Conservation (phyloP, 2,797 vertebrate genomes). For the Notamacropus eugenii region DNA sequence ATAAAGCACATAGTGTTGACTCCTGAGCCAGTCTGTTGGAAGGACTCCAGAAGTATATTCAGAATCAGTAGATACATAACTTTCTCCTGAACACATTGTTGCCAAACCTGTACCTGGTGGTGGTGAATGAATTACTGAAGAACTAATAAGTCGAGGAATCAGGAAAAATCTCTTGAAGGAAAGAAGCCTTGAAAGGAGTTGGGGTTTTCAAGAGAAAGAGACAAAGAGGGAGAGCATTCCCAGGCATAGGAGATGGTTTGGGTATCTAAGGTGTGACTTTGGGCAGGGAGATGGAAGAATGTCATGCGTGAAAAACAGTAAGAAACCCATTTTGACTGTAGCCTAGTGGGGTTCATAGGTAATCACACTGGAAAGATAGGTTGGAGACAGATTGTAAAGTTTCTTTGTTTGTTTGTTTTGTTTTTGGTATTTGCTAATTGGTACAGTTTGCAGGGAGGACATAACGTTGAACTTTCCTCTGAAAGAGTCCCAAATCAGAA, state of each 20-base stretch:
- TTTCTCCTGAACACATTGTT: neutral
- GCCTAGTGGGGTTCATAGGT: neutral
- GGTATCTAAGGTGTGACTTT: neutral
- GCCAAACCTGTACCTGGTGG: neutral
- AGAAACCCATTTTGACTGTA: neutral
- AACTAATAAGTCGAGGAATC: neutral
- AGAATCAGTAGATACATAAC: neutral
- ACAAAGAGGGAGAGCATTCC: neutral
- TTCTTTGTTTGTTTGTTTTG: neutral
- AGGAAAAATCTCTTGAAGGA: neutral
- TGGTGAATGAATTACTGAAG: neutral
- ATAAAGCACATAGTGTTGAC: conserved; percentile 35
- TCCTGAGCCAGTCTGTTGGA: neutral
- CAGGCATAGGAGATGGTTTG: neutral
- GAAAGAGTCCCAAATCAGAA: neutral
- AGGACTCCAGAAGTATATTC: neutral
- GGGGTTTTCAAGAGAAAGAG: neutral
- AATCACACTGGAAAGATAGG: neutral
- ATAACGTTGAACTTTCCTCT: neutral
- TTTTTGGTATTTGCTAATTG: neutral
- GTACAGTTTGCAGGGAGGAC: neutral
- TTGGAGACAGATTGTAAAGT: neutral
- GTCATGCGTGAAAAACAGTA: neutral
- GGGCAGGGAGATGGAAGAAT: neutral
- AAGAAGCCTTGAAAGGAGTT: neutral